Percentiles rank a stretch among this genome's conserved stretches.
Conservation (phyloP, 1,140 invertebrate genomes). For the Wasmannia auropunctata region DNA sequence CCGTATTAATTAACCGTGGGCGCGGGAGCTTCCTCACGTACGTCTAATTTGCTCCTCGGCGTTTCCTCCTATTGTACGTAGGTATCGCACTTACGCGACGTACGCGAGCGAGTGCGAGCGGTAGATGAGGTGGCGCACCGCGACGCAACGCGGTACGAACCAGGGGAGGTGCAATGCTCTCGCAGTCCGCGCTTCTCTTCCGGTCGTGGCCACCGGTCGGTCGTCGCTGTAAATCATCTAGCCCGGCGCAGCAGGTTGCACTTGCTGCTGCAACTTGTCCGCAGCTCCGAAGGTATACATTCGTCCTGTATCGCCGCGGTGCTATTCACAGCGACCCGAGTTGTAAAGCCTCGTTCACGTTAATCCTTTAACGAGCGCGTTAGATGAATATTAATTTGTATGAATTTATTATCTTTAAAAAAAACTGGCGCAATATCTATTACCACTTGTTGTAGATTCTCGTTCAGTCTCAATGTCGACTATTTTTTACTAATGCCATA, state of each 20-base stretch:
- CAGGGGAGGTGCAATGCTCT: conserved; percentile 62
- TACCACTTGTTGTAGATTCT: not conserved
- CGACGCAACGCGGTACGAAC: conserved; percentile 25
- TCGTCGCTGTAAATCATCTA: conserved; percentile 66
- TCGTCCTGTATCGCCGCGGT: not conserved
- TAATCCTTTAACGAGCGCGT: conserved; percentile 35
- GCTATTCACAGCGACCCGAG: not conserved
- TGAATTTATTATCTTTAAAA: not conserved
- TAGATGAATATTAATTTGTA: conserved; percentile 20
- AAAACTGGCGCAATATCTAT: not conserved
- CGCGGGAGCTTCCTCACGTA: conserved; percentile 73
- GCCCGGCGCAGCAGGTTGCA: conserved; percentile 65
- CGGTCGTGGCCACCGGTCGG: conserved; percentile 56
- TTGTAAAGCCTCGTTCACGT: conserved; percentile 19
- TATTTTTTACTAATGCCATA: not conserved
- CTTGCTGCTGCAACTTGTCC: conserved; percentile 48
- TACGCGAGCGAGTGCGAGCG: conserved; percentile 32
- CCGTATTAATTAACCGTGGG: conserved; percentile 73
- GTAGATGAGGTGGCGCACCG: not conserved
- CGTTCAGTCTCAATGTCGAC: not conserved
- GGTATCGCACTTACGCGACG: conserved; percentile 10
- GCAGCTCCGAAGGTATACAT: conserved; percentile 8
- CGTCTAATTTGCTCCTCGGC: conserved; percentile 70
- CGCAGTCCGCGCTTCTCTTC: conserved; percentile 61
- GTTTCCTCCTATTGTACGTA: conserved; percentile 73